phyloP scores from a whole-genome alignment of 2,113 vertebrate genomes.

The Platysternon megacephalum region DNA sequence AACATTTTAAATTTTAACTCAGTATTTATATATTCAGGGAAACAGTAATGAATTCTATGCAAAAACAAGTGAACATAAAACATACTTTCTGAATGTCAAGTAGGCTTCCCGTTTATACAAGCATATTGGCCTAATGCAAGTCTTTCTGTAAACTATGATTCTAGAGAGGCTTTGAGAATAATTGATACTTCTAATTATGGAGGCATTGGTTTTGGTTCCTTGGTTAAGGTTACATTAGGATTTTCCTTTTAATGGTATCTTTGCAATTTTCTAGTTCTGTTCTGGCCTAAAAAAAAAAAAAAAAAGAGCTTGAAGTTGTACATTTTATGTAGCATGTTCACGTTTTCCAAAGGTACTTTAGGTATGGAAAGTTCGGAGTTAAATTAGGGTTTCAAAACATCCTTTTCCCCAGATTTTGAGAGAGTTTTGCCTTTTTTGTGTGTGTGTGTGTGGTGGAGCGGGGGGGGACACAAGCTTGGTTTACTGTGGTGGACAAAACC shows the following conservation, averaged over 20 bases:
- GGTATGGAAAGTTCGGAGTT: not conserved
- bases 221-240: not conserved
- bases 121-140: not conserved
- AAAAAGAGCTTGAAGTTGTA: not conserved
- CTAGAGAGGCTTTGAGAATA: not conserved
- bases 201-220: not conserved
- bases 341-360: not conserved
- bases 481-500: not conserved
- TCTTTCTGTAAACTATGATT: not conserved
- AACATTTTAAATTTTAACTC: no score
- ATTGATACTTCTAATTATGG: not conserved
- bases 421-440: not conserved
- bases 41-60: not conserved
- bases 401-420: not conserved
- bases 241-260: not conserved
- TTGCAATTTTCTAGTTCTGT: not conserved
- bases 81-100: not conserved
- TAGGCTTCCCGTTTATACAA: not conserved
- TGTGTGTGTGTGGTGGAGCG: accelerated
- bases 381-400: not conserved
- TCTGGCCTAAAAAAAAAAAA: no score
- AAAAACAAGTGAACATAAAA: not conserved
- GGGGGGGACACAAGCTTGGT: not conserved
- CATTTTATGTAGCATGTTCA: not conserved
- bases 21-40: not conserved